phyloP scores from a whole-genome alignment of 1,140 invertebrate genomes.

The Cyrtorhinus lividipennis region DNA sequence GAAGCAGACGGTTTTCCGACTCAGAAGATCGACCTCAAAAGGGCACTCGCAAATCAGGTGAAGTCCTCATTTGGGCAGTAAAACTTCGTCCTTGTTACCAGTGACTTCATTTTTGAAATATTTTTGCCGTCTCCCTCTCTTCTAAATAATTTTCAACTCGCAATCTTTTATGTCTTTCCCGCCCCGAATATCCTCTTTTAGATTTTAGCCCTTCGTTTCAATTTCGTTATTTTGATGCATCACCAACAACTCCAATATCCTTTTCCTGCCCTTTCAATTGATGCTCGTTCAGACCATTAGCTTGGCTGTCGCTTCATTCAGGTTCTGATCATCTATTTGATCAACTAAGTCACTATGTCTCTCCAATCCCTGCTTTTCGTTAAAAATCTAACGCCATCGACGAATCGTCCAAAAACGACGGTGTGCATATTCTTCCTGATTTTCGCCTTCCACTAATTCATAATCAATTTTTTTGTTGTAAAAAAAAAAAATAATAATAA shows the following conservation, averaged over 20 bases:
- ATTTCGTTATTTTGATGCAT: no score
- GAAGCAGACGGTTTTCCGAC: constrained; percentile 25
- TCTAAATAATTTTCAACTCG: not conserved
- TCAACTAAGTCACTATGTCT: no score
- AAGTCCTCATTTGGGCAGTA: no score
- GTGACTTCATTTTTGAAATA: no score
- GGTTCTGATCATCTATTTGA: not conserved
- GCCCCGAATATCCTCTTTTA: not conserved
- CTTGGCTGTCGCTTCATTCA: not conserved
- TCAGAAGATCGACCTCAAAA: constrained; percentile 25
- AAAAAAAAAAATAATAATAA: no score
- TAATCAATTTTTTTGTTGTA: no score
- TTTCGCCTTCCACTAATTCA: no score
- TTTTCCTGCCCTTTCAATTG: not conserved
- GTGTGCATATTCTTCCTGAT: no score
- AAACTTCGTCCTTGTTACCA: no score
- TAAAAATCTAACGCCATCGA: no score
- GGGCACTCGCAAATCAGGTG: constrained; percentile 19
- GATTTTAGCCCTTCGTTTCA: not conserved
- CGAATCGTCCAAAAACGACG: no score
- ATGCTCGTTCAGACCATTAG: not conserved
- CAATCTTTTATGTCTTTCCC: not conserved
- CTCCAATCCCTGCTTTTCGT: no score
- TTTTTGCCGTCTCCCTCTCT: not conserved
- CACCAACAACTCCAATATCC: not conserved